phyloP scores from a whole-genome alignment of 2,797 vertebrate genomes.

The Vireo griseus region DNA sequence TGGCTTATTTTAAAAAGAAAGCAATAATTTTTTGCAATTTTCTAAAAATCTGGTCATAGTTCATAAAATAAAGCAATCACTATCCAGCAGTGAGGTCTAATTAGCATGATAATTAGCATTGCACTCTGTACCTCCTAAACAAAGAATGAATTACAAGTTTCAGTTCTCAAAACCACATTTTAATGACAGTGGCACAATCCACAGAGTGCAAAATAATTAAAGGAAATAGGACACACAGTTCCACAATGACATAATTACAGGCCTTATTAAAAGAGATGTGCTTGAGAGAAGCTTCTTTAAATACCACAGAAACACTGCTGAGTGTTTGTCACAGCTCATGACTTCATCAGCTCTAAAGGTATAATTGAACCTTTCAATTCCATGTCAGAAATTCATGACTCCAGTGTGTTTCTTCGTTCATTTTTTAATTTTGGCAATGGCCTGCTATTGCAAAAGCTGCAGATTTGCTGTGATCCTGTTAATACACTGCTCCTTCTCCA shows the following conservation, averaged over 20 bases:
- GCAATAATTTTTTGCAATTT: not conserved
- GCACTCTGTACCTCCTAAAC: not conserved
- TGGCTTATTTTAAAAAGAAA: not conserved
- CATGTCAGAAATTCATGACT: slow-evolving; percentile 11
- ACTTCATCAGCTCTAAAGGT: slow-evolving; percentile 31
- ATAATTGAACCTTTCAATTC: not conserved
- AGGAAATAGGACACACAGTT: not conserved
- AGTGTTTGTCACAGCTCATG: not conserved
- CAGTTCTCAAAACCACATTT: not conserved
- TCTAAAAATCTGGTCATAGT: not conserved
- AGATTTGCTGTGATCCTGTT: not conserved
- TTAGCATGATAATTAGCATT: not conserved
- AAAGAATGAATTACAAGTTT: not conserved
- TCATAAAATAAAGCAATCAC: not conserved
- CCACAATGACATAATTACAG: not conserved
- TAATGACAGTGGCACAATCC: not conserved
- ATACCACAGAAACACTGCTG: not conserved
- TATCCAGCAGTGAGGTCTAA: not conserved
- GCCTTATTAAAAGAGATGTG: not conserved
- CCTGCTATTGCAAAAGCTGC: not conserved
- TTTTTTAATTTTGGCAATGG: not conserved
- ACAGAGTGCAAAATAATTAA: not conserved
- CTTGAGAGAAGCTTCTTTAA: not conserved
- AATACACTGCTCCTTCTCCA: not conserved
- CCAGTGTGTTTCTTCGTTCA: not conserved